Conservation (phyloP, 2,888 invertebrate genomes). For the Torymus auratus region DNA sequence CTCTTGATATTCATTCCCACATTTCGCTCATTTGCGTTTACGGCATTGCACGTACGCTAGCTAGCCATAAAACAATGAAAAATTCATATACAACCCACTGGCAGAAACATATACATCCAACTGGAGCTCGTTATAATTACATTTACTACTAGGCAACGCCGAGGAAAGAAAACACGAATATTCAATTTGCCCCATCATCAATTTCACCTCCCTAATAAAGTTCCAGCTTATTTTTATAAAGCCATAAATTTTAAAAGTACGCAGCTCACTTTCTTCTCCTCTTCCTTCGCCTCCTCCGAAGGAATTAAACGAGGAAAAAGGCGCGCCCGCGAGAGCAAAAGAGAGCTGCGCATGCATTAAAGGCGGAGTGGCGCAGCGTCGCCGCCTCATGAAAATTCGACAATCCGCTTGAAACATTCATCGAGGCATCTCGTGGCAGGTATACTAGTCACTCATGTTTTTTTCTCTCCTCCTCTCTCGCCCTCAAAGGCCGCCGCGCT, state of each 20-base stretch:
- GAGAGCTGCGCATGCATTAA: constrained; percentile 32
- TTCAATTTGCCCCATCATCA: constrained; percentile 34
- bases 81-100: too few species aligned
- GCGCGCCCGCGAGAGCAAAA: neutral
- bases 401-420: constrained; percentile 18
- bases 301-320: neutral
- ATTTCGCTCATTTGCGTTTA: too few species aligned
- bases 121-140: too few species aligned
- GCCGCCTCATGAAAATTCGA: constrained; percentile 30
- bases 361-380: neutral
- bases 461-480: neutral
- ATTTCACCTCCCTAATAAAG: constrained; percentile 7
- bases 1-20: too few species aligned
- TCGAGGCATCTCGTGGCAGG: neutral
- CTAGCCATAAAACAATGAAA: too few species aligned
- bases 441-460: neutral
- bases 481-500: neutral
- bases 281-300: neutral
- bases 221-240: constrained; percentile 21
- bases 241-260: constrained; percentile 18
- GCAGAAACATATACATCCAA: too few species aligned
- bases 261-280: neutral
- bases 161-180: constrained; percentile 6
- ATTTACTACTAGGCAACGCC: too few species aligned
- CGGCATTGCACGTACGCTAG: too few species aligned